Evolutionary conservation across 2,888 invertebrate genomes (phyloP), one percentile per base, ranked within the genome.

Genomic region (Reticulitermes lucifugus): DNA sequence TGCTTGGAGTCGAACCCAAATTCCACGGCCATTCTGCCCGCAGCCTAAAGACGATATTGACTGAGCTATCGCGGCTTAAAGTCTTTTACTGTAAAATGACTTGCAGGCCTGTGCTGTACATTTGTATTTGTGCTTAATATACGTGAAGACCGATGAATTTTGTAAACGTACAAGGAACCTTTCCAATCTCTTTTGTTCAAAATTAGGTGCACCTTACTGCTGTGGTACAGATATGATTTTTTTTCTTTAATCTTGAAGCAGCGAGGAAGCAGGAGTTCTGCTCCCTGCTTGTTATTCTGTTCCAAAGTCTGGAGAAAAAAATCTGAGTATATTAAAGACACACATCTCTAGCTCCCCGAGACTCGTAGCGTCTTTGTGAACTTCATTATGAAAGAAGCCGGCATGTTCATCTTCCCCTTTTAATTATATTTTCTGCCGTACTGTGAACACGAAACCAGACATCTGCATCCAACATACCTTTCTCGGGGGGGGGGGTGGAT

Each of bases 401-500:
- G 65, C 25, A n/a, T 25, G 65, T 65, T 65, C 65, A 25, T 65
- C 65, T 65, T 65, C 65, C 25, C 65, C 25, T 65, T 65, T 65
- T 65, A 65, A 65, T 65, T 65, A 65, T 65, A 65, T 65, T 65
- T 65, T 12, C 65, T 14, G 65, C 65, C 65, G 25, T 65, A n/a
- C 65, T 65, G n/a, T 65, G 65, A 65, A 65, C 65, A 65, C 65
- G 65, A 65, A 65, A 25, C 65, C 65, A 65, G 10, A 25, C 65
- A 9, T 65, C 25, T 25, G 25, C 25, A 65, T 65, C 65, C 65
- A 65, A 25, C 14, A 65, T 65, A 25, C 25, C 65, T 25, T n/a
- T 46, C 46, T 65, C 3, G 25, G n/a, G 12, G 55, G 55, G 55
- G 35, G 35, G 35, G 35, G 35, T 0, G 35, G 35, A 4, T 35